Percentiles rank a stretch among this genome's conserved stretches.
Evolutionary conservation across 1,140 invertebrate genomes (phyloP).

Genomic region (Drusus annulatus): DNA sequence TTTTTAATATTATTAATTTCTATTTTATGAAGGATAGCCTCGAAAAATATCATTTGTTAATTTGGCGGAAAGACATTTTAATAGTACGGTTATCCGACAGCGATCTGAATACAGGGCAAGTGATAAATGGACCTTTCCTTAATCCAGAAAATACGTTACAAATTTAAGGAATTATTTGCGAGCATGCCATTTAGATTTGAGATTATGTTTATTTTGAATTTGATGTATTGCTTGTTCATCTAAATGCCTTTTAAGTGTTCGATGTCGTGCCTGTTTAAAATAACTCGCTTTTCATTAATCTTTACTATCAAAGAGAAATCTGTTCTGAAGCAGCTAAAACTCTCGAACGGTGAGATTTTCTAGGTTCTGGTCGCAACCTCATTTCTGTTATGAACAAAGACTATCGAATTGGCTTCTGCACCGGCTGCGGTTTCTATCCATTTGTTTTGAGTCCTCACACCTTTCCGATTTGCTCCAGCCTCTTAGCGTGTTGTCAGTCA

Average conservation of each 20-base stretch:
- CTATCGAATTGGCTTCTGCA: no score
- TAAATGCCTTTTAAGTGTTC: not conserved
- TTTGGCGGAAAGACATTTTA: not conserved
- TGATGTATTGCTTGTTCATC: conserved; percentile 23
- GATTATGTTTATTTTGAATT: conserved; percentile 17
- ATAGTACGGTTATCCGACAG: not conserved
- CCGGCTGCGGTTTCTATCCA: no score
- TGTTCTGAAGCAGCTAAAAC: no score
- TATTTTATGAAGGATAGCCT: conserved; percentile 12
- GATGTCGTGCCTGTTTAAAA: conserved; percentile 1
- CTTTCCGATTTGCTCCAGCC: no score
- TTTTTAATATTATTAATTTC: not conserved
- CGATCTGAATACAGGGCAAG: not conserved
- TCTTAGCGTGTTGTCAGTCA: no score
- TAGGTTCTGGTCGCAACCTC: no score
- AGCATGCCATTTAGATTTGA: conserved; percentile 3
- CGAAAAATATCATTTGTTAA: not conserved
- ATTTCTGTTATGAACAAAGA: no score
- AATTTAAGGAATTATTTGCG: not conserved
- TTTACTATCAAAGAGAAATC: no score
- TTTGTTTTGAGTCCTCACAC: no score
- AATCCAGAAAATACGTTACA: not conserved
- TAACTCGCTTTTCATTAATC: not conserved
- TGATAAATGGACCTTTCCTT: not conserved
- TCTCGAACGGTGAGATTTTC: no score